Evolutionary conservation across 2,113 vertebrate species (phyloP).

Genomic region (Gulo gulo): DNA sequence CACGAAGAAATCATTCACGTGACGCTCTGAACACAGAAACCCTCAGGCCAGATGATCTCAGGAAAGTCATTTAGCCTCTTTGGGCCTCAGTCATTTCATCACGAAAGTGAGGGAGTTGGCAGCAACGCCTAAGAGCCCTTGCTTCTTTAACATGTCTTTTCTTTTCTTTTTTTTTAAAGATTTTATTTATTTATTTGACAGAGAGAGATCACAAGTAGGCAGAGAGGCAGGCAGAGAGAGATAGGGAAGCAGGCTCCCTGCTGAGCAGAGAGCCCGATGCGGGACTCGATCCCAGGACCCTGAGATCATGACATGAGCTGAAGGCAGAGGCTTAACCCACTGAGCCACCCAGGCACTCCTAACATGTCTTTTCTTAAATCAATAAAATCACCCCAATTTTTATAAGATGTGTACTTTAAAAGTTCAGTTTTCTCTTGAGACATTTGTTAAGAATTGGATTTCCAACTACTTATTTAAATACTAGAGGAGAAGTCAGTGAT

Average conservation of each 20-base stretch:
- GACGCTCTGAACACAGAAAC: background rate
- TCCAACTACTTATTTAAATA: constrained; percentile 26
- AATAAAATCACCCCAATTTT: constrained; percentile 21
- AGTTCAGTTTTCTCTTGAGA: constrained; percentile 45
- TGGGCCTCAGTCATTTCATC: constrained; percentile 2
- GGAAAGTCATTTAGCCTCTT: background rate
- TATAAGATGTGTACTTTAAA: background rate
- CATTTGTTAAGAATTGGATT: constrained; percentile 7
- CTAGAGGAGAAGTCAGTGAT: background rate
- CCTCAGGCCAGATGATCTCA: background rate
- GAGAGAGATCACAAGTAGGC: no score
- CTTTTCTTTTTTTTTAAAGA: background rate
- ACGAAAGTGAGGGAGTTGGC: background rate
- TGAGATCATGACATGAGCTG: no score
- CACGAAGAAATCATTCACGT: background rate
- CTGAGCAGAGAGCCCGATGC: no score
- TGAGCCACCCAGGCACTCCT: background rate
- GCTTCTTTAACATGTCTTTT: background rate
- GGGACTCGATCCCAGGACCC: no score
- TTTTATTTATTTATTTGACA: no score
- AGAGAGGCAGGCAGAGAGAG: no score
- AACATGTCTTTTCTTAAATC: background rate
- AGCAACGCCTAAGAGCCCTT: background rate
- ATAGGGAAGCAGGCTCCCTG: no score
- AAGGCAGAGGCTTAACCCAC: no score